Conservation (phyloP, 2,888 invertebrate species). For the Dryocosmus kuriphilus region DNA sequence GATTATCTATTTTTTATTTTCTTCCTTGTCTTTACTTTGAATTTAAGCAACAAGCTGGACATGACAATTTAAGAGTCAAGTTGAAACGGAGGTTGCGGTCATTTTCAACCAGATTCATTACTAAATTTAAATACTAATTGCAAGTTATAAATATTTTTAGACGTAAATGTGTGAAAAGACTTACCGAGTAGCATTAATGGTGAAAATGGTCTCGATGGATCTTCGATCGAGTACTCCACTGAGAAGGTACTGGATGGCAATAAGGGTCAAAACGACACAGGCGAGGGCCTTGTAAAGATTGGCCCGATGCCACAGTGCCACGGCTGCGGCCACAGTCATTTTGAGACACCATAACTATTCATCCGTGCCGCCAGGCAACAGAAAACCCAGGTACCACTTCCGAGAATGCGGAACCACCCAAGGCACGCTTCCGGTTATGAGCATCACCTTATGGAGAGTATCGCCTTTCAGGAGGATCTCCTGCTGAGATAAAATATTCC, state of each 20-base stretch:
- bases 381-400: conserved; percentile 24
- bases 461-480: conserved; percentile 1
- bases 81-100: too few relatives aligned
- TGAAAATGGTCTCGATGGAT: conserved; percentile 75
- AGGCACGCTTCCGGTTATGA: conserved; percentile 11
- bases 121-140: too few relatives aligned
- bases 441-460: conserved; percentile 10
- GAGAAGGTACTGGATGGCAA: conserved; percentile 85
- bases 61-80: too few relatives aligned
- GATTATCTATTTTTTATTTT: too few relatives aligned
- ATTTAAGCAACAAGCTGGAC: too few relatives aligned
- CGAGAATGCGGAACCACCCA: conserved; percentile 17
- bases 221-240: conserved; percentile 82
- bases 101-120: too few relatives aligned
- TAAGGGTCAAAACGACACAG: conserved; percentile 82
- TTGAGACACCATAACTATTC: conserved; percentile 75
- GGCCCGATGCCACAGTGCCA: conserved; percentile 79
- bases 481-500: not conserved
- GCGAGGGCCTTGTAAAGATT: conserved; percentile 81
- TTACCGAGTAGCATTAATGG: conserved; percentile 73
- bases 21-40: too few relatives aligned
- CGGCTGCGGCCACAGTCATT: conserved; percentile 68
- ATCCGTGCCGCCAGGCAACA: conserved; percentile 46
- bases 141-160: too few relatives aligned
- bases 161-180: conserved; percentile 42